Base-by-base conservation (phyloP, 2,113 vertebrate genomes). In the Chroicocephalus ridibundus region DNA sequence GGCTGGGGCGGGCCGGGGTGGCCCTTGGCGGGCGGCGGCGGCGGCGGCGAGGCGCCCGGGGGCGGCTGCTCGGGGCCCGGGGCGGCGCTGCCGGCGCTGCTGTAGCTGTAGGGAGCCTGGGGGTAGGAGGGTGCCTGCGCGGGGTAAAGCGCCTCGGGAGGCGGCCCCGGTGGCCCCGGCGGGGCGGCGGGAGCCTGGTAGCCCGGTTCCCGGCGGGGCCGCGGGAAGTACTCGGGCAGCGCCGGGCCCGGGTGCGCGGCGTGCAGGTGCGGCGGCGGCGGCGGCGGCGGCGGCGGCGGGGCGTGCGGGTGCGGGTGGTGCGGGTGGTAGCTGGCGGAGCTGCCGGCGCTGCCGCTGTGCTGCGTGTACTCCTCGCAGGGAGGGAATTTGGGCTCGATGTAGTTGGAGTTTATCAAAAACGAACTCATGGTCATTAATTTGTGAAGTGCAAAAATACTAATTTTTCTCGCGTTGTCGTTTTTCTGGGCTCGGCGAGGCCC, bases 371-470 rank as follows among this genome's bases (percentile, higher is more conserved):
- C 99, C 97, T 99, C 99, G 98, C 99, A 99, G 97, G 99, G 99
- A 97, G 99, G 99, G 98, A 99, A 99, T 98, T 99, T 99, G 96
- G 99, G 99, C 97, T 99, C 99, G 98, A 99, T 99, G 98, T 99
- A 99, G 99, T 99, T 99, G 98, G 99, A 99, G 99, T 99, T 99
- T 99, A 99, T 99, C 99, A 99, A 99, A 99, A 99, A 99, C 98
- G 99, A 99, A 99, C 99, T 99, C 99, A 99, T 99, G 99, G 99
- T 99, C 99, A 99, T 99, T 99, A 99, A 99, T 99, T 99, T 99
- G 99, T 98, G 99, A 99, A 99, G 99, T 99, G 99, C 98, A 99
- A 99, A 99, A 99, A 99, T 99, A 99, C 99, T 99, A 99, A 99
- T 99, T 99, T 99, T 99, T 99, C 99, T 99, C 98, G 98, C 98